Percentiles rank a stretch among this genome's conserved stretches.
phyloP scores from a whole-genome alignment of 1,140 invertebrate species.

The Arion vulgaris region DNA sequence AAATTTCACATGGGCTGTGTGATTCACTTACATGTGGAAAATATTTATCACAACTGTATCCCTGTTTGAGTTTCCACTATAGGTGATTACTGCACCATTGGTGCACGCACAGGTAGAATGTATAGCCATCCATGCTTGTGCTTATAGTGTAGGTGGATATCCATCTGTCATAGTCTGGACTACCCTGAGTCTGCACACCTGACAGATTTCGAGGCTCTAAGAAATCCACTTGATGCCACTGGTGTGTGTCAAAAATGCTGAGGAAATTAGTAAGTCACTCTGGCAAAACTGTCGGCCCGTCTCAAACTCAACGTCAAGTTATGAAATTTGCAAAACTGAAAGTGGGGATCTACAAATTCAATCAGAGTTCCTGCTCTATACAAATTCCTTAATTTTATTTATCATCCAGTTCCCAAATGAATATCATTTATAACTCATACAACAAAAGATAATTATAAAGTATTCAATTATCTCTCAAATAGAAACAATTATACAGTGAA shows the following conservation, averaged over 20 bases:
- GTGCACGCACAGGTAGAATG: conserved; percentile 11
- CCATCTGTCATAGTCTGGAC: conserved; percentile 45
- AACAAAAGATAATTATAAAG: too few relatives aligned
- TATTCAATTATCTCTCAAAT: too few relatives aligned
- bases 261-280: background rate
- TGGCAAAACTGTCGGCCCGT: too few relatives aligned
- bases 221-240: conserved; percentile 50
- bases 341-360: too few relatives aligned
- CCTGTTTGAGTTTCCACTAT: conserved; percentile 10
- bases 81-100: background rate
- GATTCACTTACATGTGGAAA: conserved; percentile 28
- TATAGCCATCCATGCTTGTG: conserved; percentile 27
- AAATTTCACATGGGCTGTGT: too few relatives aligned
- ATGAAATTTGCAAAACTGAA: too few relatives aligned
- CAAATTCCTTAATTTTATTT: too few relatives aligned
- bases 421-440: too few relatives aligned
- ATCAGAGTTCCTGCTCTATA: too few relatives aligned
- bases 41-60: conserved; percentile 4
- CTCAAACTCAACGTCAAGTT: too few relatives aligned
- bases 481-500: too few relatives aligned
- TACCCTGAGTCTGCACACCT: conserved; percentile 50
- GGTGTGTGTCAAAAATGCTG: conserved; percentile 35
- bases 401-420: too few relatives aligned
- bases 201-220: conserved; percentile 38
- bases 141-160: conserved; percentile 36